Evolutionary conservation across 2,797 vertebrate genomes (phyloP).

Genomic region (Sternarchorhynchus goeldii): DNA sequence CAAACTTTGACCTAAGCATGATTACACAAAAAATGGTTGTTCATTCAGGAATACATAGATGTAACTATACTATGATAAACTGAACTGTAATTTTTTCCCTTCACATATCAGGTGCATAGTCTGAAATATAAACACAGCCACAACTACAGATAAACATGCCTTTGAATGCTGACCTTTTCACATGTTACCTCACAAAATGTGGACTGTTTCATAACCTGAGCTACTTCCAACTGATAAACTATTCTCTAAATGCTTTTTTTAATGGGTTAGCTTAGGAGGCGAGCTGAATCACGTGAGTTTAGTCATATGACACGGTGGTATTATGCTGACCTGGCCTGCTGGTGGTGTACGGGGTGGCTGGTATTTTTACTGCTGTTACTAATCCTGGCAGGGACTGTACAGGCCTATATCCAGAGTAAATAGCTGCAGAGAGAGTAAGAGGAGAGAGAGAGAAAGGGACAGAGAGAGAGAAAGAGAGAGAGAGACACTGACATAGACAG

Average conservation of each 20-base stretch:
- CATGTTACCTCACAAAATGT: too few species aligned
- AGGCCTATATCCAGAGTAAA: background rate
- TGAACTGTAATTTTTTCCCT: too few species aligned
- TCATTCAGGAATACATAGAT: too few species aligned
- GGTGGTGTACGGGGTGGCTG: background rate
- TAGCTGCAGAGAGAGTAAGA: background rate
- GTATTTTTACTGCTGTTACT: conserved; percentile 45
- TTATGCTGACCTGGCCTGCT: conserved; percentile 44
- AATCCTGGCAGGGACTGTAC: conserved; percentile 28
- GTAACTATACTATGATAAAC: too few species aligned
- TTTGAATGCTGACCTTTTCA: too few species aligned
- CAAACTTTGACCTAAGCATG: background rate
- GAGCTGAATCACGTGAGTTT: conserved; percentile 17
- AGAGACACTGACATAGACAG: background rate
- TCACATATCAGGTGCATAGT: too few species aligned
- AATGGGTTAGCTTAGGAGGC: conserved; percentile 1
- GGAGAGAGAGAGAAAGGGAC: conserved; percentile 2
- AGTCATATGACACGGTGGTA: conserved; percentile 20
- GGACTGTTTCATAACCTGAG: too few species aligned
- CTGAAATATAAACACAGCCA: too few species aligned
- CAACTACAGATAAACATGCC: too few species aligned
- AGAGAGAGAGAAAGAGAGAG: conserved; percentile 2
- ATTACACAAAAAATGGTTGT: too few species aligned
- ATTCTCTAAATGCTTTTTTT: background rate
- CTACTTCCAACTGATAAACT: too few species aligned